These are phyloP conservation scores for Alsophila aescularia DNA, from an alignment of 2,888 invertebrate species.

Conservation along the genomic window DNA sequence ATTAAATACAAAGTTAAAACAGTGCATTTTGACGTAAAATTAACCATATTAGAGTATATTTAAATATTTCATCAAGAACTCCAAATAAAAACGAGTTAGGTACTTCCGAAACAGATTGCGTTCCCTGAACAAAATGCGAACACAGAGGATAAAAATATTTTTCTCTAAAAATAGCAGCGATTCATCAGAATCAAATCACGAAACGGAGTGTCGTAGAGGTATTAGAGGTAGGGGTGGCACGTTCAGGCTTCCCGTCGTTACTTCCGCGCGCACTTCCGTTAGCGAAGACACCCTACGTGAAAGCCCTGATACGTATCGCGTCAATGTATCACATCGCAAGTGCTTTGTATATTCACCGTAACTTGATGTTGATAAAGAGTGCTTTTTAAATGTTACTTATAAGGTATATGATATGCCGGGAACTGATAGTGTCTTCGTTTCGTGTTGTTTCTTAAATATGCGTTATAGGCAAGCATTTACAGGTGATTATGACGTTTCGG, in stretches of 20 bases:
- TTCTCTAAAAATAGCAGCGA: constrained; percentile 18
- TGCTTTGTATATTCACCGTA: constrained; percentile 29
- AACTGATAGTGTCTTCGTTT: constrained; percentile 1
- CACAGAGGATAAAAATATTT: constrained; percentile 18
- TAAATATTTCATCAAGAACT: constrained; percentile 6
- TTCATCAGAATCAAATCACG: constrained; percentile 26
- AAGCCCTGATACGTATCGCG: constrained; percentile 32
- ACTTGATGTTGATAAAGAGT: constrained; percentile 30
- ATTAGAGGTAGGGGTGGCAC: constrained; percentile 35
- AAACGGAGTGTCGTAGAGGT: constrained; percentile 33
- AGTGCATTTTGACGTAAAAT: neutral
- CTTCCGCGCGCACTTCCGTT: constrained; percentile 57
- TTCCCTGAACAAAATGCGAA: constrained; percentile 5
- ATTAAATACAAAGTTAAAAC: no score
- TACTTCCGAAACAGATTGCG: constrained; percentile 8
- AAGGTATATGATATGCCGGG: neutral
- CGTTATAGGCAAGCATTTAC: no score
- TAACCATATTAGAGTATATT: constrained; percentile 1
- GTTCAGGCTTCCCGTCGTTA: constrained; percentile 38
- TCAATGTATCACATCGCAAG: constrained; percentile 28
- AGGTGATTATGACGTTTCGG: no score
- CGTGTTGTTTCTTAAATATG: neutral
- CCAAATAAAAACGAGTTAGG: constrained; percentile 1
- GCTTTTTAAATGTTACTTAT: constrained; percentile 13
- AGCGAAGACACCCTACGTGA: constrained; percentile 33